A percentile compares a stretch with the other conserved stretches of the same genome.
Conservation (phyloP, 2,797 vertebrate genomes). For the Lepilemur septentrionalis region DNA sequence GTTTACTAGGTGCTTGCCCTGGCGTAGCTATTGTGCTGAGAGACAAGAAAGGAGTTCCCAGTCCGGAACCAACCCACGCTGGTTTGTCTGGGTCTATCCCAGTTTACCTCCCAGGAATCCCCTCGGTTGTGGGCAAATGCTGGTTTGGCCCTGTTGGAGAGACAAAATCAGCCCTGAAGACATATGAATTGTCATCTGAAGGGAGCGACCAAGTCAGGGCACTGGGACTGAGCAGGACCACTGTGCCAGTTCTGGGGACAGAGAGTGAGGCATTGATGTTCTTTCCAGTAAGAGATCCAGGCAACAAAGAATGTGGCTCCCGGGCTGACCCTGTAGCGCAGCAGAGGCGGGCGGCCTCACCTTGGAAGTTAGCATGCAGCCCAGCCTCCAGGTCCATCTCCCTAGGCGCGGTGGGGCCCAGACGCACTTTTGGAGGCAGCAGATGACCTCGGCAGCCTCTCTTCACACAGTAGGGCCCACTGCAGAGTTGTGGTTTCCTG, state of each 20-base stretch:
- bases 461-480: not conserved
- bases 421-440: not conserved
- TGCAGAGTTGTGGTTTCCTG: not conserved
- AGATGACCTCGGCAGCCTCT: not conserved
- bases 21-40: not conserved
- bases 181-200: not conserved
- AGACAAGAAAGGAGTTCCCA: not conserved
- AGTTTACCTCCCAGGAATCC: not conserved
- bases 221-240: not conserved
- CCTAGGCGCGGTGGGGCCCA: not conserved
- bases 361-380: not conserved
- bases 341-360: accelerated
- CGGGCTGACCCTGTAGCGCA: not conserved
- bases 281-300: not conserved
- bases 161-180: not conserved
- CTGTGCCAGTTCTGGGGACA: not conserved
- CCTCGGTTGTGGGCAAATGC: not conserved
- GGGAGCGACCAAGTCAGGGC: not conserved
- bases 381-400: not conserved
- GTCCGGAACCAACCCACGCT: too few species aligned
- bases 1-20: not conserved
- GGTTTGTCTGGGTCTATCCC: not conserved
- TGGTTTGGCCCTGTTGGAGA: not conserved
- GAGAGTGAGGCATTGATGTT: accelerated
- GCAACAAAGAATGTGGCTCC: not conserved